Conservation (phyloP, 2,888 invertebrate genomes). For the Hyposoter dolosus region DNA sequence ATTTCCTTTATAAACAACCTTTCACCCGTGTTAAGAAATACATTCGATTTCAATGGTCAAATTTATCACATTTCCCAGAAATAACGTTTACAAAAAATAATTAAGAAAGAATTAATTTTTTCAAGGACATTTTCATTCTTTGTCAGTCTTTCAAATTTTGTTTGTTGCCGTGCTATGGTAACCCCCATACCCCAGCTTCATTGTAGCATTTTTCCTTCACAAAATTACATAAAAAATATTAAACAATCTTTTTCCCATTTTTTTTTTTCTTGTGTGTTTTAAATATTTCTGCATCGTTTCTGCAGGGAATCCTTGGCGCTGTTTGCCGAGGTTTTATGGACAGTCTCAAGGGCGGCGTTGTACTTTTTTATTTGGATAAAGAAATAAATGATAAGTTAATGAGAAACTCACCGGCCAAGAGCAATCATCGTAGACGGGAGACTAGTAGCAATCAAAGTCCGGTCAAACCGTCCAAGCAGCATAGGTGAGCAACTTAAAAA, state of each 20-base stretch:
- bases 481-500: conserved; percentile 84
- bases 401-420: conserved; percentile 86
- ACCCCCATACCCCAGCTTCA: neutral
- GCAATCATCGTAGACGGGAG: conserved; percentile 85
- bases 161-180: neutral
- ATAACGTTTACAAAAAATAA: neutral
- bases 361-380: conserved; percentile 92
- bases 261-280: neutral
- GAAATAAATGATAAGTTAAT: conserved; percentile 89
- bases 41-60: neutral
- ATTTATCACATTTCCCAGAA: neutral
- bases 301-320: conserved; percentile 88
- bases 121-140: neutral
- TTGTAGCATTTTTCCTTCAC: neutral
- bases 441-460: conserved; percentile 85
- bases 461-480: conserved; percentile 82
- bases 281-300: conserved; percentile 78
- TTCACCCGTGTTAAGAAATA: neutral
- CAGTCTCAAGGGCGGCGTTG: conserved; percentile 91
- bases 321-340: conserved; percentile 91
- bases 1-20: neutral
- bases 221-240: too few species aligned
- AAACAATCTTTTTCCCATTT: neutral
- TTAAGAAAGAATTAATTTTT: neutral
- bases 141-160: neutral